Evolutionary conservation across 2,113 vertebrate genomes (phyloP).

Genomic region (Engystomops pustulosus): DNA sequence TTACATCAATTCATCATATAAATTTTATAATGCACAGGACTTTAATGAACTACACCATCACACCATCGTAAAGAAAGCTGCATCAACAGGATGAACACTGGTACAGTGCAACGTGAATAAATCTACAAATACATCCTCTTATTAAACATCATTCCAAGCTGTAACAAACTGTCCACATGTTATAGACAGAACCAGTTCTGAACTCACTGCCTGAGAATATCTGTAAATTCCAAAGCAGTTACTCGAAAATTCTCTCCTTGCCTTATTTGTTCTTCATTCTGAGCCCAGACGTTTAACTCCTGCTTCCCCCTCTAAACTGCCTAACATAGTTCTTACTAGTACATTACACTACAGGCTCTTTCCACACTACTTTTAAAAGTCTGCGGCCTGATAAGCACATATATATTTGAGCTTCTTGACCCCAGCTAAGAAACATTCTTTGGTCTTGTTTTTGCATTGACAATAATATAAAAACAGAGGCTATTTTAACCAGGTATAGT

Average conservation of each 20-base stretch:
- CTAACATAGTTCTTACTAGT: not conserved
- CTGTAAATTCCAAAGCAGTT: slow-evolving; percentile 41
- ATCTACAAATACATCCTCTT: not conserved
- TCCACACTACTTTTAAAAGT: not conserved
- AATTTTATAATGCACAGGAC: not conserved
- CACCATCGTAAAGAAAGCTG: not conserved
- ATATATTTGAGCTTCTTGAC: no score
- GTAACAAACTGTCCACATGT: not conserved
- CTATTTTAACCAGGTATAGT: no score
- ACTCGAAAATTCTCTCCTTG: slow-evolving; percentile 40
- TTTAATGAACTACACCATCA: not conserved
- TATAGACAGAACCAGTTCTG: not conserved
- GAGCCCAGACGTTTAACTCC: slow-evolving; percentile 10
- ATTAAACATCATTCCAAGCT: not conserved
- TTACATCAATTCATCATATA: not conserved
- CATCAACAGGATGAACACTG: not conserved
- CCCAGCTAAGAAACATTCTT: no score
- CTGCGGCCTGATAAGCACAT: slow-evolving; percentile 6
- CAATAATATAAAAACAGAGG: no score
- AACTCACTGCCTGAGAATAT: slow-evolving; percentile 4
- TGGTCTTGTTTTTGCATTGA: no score
- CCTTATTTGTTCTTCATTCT: slow-evolving; percentile 36
- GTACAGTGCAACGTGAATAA: no score
- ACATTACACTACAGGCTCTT: not conserved
- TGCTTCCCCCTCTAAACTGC: slow-evolving; percentile 1